phyloP scores from a whole-genome alignment of 2,888 invertebrate species.

The Eristalinus sepulchralis region DNA sequence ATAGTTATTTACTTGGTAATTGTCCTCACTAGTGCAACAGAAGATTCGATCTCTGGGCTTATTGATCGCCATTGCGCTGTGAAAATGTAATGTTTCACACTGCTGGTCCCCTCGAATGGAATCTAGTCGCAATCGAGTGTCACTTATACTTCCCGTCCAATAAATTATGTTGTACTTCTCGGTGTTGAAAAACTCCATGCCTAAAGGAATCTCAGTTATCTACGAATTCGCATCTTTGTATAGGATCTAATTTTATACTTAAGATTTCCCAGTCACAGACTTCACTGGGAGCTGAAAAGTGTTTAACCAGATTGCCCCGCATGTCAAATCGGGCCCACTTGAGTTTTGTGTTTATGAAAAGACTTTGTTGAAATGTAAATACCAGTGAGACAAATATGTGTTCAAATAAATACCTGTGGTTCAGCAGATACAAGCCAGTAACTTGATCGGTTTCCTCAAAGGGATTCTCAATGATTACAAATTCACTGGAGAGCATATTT shows the following conservation, averaged over 20 bases:
- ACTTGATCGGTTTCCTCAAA: slow-evolving; percentile 85
- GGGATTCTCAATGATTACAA: slow-evolving; percentile 92
- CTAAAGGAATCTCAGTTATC: slow-evolving; percentile 75
- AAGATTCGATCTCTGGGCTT: slow-evolving; percentile 86
- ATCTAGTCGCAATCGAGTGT: slow-evolving; percentile 86
- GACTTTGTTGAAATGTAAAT: slow-evolving; percentile 74
- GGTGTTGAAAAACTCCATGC: slow-evolving; percentile 87
- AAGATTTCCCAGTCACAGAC: slow-evolving; percentile 88
- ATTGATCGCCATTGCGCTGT: slow-evolving; percentile 85
- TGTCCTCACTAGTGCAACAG: slow-evolving; percentile 86
- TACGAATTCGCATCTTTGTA: background rate
- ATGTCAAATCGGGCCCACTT: slow-evolving; percentile 90
- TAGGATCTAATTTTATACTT: slow-evolving; percentile 80
- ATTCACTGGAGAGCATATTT: slow-evolving; percentile 97
- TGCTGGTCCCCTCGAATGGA: slow-evolving; percentile 81
- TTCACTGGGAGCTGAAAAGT: slow-evolving; percentile 83
- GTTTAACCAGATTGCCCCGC: slow-evolving; percentile 87
- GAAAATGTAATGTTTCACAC: slow-evolving; percentile 75
- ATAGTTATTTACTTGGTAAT: slow-evolving; percentile 82
- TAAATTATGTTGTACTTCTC: slow-evolving; percentile 87
- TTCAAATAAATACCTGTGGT: slow-evolving; percentile 82
- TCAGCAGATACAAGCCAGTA: slow-evolving; percentile 85
- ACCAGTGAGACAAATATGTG: background rate
- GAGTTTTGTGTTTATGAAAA: slow-evolving; percentile 89
- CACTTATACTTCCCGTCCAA: slow-evolving; percentile 92